Percentiles rank a stretch among this genome's conserved stretches.
Evolutionary conservation across 1,140 invertebrate genomes (phyloP).

Genomic region (Bombus turneri): DNA sequence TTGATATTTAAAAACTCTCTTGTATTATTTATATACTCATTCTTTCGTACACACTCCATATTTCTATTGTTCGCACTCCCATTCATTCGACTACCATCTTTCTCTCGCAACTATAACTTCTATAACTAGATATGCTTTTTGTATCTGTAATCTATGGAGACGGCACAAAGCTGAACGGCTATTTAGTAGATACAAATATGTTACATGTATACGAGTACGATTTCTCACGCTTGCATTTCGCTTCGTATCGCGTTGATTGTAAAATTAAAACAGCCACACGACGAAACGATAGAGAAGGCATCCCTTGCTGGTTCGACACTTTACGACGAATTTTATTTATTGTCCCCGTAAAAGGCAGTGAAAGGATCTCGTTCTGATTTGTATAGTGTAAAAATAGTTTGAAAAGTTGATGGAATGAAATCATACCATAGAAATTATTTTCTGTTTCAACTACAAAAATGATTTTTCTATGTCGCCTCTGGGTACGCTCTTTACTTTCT

Average conservation of each 20-base stretch:
- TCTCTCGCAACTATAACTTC: constrained; percentile 53
- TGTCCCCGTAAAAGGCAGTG: constrained; percentile 57
- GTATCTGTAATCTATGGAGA: constrained; percentile 78
- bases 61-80: neutral
- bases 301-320: neutral
- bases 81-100: neutral
- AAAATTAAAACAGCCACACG: neutral
- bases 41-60: neutral
- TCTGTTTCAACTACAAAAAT: neutral
- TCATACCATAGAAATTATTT: neutral
- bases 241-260: neutral
- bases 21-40: constrained; percentile 41
- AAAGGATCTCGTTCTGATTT: neutral
- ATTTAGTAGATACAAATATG: constrained; percentile 78
- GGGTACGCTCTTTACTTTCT: no score
- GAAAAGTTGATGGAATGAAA: neutral
- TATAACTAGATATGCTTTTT: constrained; percentile 70
- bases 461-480: neutral
- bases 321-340: constrained; percentile 45
- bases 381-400: constrained; percentile 13
- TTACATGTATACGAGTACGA: constrained; percentile 75
- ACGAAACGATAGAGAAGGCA: neutral
- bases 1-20: constrained; percentile 50
- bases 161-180: constrained; percentile 81
- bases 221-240: constrained; percentile 43